Conservation (phyloP, 1,140 invertebrate genomes). For the Polypedilum pembai region DNA sequence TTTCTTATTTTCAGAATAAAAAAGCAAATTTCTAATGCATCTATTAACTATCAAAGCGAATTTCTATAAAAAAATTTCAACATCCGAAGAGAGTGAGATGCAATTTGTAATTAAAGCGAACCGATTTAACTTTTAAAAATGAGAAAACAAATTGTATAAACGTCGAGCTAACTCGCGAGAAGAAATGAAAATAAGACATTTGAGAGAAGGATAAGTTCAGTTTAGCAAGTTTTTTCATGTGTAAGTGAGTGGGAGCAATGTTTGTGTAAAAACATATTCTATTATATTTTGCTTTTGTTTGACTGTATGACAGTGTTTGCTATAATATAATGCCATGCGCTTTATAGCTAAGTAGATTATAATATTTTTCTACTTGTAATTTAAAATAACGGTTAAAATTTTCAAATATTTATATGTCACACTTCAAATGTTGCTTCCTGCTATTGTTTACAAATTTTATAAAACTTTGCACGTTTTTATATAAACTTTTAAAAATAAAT, state of each 20-base stretch:
- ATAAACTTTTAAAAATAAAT: too few species aligned
- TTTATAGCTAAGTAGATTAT: too few species aligned
- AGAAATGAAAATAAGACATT: neutral
- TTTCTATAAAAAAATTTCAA: neutral
- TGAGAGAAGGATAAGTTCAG: neutral
- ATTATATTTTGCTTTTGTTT: neutral
- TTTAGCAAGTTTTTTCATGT: neutral
- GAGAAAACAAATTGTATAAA: conserved; percentile 7
- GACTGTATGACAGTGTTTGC: neutral
- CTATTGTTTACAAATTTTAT: too few species aligned
- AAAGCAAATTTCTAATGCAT: conserved; percentile 5
- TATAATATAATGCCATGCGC: neutral
- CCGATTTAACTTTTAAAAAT: conserved; percentile 10
- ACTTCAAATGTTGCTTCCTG: too few species aligned
- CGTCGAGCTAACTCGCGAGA: neutral
- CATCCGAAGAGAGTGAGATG: neutral
- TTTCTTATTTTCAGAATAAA: conserved; percentile 13
- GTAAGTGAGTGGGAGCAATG: neutral
- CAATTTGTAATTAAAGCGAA: conserved; percentile 19
- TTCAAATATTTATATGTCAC: too few species aligned
- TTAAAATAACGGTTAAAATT: too few species aligned
- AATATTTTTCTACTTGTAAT: too few species aligned
- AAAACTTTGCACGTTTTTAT: too few species aligned
- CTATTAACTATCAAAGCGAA: neutral
- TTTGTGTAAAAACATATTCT: neutral